Base-by-base conservation (phyloP, 2,888 invertebrate genomes). In the Lepidocyrtoides sp. region DNA sequence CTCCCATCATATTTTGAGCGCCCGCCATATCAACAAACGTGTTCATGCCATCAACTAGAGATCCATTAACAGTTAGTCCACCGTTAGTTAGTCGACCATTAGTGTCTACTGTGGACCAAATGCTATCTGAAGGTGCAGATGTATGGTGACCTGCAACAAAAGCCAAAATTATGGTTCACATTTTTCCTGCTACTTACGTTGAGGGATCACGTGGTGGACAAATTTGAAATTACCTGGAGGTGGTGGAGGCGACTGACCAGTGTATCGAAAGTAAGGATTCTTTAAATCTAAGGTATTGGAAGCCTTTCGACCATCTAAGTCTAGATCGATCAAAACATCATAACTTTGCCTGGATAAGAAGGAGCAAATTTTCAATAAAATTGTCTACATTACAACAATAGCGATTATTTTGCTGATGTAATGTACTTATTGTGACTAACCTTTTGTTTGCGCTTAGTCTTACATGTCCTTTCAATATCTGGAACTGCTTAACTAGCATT, bases 241-340 rank as follows among this genome's bases (percentile, higher is more conserved):
- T 3, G 90, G 90, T 41, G 84, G 90, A n/a, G 85, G 84, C 44
- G 90, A 79, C 51, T 84, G 84, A 12, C 85, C 90, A 23, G 90
- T 98, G 95, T 99, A 99, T 95, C 99, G 97, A 95, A 99, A 99
- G 96, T 99, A 99, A 0, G 99, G 99, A 96, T 99, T 99, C 96
- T 99, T 99, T 94, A 99, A 96, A 95, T 99, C 99, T 95, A 99
- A 96, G 17, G 98, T 98, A 95, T 99, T 99, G 92, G 97, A 97
- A 54, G 98, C 98, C 92, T 97, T 97, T 20, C 95, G 95, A 54
- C 99, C 99, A 95, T 99, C 98, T 92, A 99, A 96, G 94, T 97
- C 97, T 94, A 99, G 96, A 94, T 99, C 98, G 95, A 99, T 99
- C 17, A 99, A 98, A 2, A 99, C 99, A 96, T 99, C 99, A 95